Conservation (phyloP, 2,113 vertebrate species). For the Tympanuchus pallidicinctus region DNA sequence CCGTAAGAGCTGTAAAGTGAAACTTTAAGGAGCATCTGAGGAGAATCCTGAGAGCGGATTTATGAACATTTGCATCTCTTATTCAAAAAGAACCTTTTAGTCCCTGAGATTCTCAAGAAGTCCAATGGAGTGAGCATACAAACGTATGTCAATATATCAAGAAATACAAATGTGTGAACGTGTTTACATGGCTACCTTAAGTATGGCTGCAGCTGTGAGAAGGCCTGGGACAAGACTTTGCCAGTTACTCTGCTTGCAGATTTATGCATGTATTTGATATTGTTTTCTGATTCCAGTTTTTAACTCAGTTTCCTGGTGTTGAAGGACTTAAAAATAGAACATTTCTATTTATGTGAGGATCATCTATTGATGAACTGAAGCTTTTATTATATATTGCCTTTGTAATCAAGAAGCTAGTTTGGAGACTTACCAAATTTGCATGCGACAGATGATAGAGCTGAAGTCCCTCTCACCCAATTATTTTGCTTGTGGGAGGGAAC, state of each 20-base stretch:
- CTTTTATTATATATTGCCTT: constrained; percentile 1
- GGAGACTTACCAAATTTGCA: constrained; percentile 20
- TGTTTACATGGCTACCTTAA: not conserved
- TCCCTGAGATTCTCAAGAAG: not conserved
- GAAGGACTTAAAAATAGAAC: not conserved
- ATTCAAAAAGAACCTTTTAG: not conserved
- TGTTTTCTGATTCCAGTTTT: constrained; percentile 1
- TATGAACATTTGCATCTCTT: not conserved
- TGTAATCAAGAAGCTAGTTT: constrained; percentile 23
- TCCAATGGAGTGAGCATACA: not conserved
- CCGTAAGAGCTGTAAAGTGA: constrained; percentile 37
- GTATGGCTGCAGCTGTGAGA: not conserved
- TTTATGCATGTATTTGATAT: not conserved
- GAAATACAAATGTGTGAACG: not conserved
- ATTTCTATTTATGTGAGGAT: constrained; percentile 26
- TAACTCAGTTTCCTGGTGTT: constrained; percentile 5
- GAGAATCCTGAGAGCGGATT: not conserved
- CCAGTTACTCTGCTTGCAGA: constrained; percentile 52
- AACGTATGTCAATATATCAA: not conserved
- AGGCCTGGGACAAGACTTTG: not conserved
- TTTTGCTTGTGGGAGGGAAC: not conserved
- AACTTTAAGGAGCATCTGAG: constrained; percentile 26
- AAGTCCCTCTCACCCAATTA: not conserved
- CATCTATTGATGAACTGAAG: not conserved
- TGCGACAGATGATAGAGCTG: constrained; percentile 4